phyloP scores from a whole-genome alignment of 2,888 invertebrate genomes.

The Drosophila eohydei region DNA sequence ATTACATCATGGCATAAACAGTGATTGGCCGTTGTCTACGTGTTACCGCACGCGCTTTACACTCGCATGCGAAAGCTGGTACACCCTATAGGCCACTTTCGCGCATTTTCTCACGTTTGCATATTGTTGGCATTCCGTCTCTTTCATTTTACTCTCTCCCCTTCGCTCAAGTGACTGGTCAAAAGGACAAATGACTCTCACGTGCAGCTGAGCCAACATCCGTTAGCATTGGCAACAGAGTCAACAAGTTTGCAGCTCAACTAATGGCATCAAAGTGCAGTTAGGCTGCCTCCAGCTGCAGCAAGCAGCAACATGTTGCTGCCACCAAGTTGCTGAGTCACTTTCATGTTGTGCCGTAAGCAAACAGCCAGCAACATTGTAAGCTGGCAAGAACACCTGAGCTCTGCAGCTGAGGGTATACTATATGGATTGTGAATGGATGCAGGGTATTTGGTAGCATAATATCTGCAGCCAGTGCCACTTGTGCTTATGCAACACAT shows the following conservation, averaged over 20 bases:
- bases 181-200: constrained; percentile 66
- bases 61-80: constrained; percentile 8
- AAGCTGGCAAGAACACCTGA: constrained; percentile 18
- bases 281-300: constrained; percentile 43
- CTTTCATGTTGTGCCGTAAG: constrained; percentile 35
- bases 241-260: constrained; percentile 51
- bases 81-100: constrained; percentile 22
- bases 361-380: constrained; percentile 18
- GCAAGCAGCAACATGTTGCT: constrained; percentile 16
- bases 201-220: constrained; percentile 73
- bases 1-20: constrained; percentile 21
- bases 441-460: constrained; percentile 16
- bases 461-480: neutral
- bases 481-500: neutral
- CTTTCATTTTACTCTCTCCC: neutral
- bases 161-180: constrained; percentile 31
- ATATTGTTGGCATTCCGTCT: constrained; percentile 19
- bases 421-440: no score
- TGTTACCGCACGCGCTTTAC: constrained; percentile 4
- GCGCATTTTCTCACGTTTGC: constrained; percentile 67
- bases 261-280: constrained; percentile 71
- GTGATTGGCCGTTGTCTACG: constrained; percentile 12
- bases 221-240: constrained; percentile 68
- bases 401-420: neutral
- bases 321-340: constrained; percentile 67